These are phyloP conservation scores for Rafetus swinhoei DNA, from an alignment of 2,113 vertebrate species.

Conservation along the genomic window DNA sequence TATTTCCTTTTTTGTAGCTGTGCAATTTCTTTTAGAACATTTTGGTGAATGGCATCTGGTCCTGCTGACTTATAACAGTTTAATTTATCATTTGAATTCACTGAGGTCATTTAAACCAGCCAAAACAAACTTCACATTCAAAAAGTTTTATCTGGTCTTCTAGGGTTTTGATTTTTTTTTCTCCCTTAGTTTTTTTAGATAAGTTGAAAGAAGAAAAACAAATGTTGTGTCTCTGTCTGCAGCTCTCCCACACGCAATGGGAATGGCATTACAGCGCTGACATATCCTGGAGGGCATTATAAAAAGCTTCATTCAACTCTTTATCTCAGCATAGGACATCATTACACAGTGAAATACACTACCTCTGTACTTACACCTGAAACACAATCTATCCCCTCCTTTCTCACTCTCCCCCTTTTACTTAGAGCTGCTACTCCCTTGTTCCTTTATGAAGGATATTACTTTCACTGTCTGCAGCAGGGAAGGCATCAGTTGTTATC, in stretches of 20 bases:
- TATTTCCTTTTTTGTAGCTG: not conserved
- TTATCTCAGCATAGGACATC: constrained; percentile 46
- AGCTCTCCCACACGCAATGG: constrained; percentile 16
- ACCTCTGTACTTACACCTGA: constrained; percentile 70
- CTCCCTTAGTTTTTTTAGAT: not conserved
- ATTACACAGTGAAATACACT: constrained; percentile 66
- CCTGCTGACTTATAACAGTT: not conserved
- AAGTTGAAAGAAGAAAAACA: constrained; percentile 44
- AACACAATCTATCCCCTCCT: constrained; percentile 67
- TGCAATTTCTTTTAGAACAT: not conserved
- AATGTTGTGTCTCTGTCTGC: constrained; percentile 16
- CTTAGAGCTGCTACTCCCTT: constrained; percentile 32
- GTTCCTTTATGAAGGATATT: constrained; percentile 58
- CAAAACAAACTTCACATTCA: constrained; percentile 56
- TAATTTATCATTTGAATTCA: constrained; percentile 35
- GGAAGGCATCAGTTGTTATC: constrained; percentile 68
- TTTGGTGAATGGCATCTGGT: not conserved
- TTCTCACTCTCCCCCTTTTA: constrained; percentile 26
- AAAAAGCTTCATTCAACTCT: constrained; percentile 70
- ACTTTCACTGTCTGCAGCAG: constrained; percentile 67
- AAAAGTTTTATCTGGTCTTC: constrained; percentile 38
- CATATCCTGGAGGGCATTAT: constrained; percentile 5
- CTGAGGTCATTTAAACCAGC: constrained; percentile 24
- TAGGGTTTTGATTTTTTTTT: constrained; percentile 40
- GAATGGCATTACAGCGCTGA: constrained; percentile 50